Conservation (phyloP, 2,888 invertebrate species). For the Dexiosoma caninum region DNA sequence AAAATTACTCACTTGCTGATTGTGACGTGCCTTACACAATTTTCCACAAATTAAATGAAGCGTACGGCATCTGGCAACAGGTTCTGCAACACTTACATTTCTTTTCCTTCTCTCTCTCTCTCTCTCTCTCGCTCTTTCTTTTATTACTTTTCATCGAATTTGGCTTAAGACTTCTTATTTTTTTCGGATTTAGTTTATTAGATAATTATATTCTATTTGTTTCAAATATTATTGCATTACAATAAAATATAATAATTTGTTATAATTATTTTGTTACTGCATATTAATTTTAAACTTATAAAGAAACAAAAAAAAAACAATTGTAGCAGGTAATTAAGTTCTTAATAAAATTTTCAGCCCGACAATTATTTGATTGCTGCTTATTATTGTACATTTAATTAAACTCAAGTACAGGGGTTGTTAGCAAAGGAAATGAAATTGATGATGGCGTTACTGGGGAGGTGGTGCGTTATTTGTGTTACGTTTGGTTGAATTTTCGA, state of each 20-base stretch:
- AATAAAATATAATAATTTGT: constrained; percentile 51
- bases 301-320: not conserved
- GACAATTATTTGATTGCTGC: constrained; percentile 4
- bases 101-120: no score
- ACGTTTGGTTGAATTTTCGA: not conserved
- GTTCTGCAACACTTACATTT: not conserved
- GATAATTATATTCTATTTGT: constrained; percentile 25
- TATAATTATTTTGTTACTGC: constrained; percentile 22
- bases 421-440: not conserved
- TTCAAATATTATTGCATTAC: constrained; percentile 56
- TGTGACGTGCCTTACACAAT: no score
- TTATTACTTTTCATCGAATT: not conserved
- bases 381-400: constrained; percentile 19
- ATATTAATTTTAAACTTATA: constrained; percentile 29
- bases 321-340: constrained; percentile 4
- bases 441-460: not conserved
- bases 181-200: no score
- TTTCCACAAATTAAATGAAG: no score
- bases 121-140: not conserved
- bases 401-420: not conserved
- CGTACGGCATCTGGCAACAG: not conserved
- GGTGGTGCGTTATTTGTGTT: not conserved
- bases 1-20: no score
- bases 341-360: constrained; percentile 1
- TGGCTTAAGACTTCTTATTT: no score